These are phyloP conservation scores for Lydus trimaculatus DNA, from an alignment of 2,888 invertebrate species.

Conservation along the genomic window DNA sequence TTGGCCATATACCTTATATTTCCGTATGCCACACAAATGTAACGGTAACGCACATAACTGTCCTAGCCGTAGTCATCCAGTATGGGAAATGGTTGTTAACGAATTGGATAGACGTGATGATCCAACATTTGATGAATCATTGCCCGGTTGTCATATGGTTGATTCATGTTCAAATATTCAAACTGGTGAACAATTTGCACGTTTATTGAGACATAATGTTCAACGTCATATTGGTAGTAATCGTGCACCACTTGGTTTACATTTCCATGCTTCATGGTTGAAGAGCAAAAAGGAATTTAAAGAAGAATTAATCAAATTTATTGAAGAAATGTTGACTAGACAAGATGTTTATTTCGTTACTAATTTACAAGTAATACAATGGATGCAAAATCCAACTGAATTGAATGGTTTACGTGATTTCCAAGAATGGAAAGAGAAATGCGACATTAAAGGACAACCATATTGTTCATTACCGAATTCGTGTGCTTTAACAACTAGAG, in stretches of 20 bases:
- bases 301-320: conserved; percentile 90
- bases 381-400: conserved; percentile 96
- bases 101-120: conserved; percentile 93
- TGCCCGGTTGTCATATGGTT: conserved; percentile 94
- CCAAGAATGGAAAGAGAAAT: conserved; percentile 95
- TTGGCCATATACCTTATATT: conserved; percentile 98
- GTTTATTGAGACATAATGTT: conserved; percentile 92
- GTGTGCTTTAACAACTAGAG: conserved; percentile 87
- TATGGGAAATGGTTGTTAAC: conserved; percentile 98
- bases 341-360: conserved; percentile 95
- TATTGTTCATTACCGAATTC: conserved; percentile 92
- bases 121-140: conserved; percentile 90
- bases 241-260: conserved; percentile 89
- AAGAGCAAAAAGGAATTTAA: conserved; percentile 93
- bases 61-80: conserved; percentile 88
- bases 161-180: conserved; percentile 94
- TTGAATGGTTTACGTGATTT: conserved; percentile 86
- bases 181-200: conserved; percentile 87
- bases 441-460: conserved; percentile 93
- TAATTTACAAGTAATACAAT: conserved; percentile 87
- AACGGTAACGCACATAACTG: conserved; percentile 95
- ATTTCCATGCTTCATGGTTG: conserved; percentile 95
- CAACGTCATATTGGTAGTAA: conserved; percentile 92
- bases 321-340: conserved; percentile 88
- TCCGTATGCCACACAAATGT: conserved; percentile 95